Percentiles rank a stretch among this genome's conserved stretches.
phyloP scores from a whole-genome alignment of 2,797 vertebrate genomes.

The Heteromormyrus szaboi region DNA sequence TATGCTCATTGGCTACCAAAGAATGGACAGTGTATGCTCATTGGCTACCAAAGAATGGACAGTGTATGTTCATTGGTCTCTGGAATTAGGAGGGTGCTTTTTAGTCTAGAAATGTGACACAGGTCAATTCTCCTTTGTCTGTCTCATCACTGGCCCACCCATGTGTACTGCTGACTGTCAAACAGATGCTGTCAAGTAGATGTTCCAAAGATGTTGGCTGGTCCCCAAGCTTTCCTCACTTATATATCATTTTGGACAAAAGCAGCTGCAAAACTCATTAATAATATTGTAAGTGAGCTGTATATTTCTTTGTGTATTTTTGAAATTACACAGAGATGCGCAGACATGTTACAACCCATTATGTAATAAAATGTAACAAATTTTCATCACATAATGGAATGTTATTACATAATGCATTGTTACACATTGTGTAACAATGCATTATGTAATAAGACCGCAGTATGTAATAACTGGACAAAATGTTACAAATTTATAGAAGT shows the following conservation, averaged over 20 bases:
- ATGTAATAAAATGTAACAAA: not conserved
- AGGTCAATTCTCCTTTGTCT: not conserved
- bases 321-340: not conserved
- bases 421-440: not conserved
- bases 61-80: not conserved
- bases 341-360: not conserved
- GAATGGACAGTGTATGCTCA: too few species aligned
- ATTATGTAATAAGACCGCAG: not conserved
- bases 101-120: not conserved
- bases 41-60: not conserved
- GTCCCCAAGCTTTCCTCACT: not conserved
- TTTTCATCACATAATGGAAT: not conserved
- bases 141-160: not conserved
- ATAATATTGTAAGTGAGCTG: not conserved
- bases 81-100: not conserved
- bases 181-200: not conserved
- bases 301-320: not conserved
- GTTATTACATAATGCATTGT: not conserved
- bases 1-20: not conserved
- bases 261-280: not conserved
- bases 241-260: not conserved
- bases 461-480: not conserved
- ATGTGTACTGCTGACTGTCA: not conserved
- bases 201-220: not conserved
- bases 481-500: not conserved